Base-by-base conservation (phyloP, 2,888 invertebrate species). In the Rhagonycha lutea region DNA sequence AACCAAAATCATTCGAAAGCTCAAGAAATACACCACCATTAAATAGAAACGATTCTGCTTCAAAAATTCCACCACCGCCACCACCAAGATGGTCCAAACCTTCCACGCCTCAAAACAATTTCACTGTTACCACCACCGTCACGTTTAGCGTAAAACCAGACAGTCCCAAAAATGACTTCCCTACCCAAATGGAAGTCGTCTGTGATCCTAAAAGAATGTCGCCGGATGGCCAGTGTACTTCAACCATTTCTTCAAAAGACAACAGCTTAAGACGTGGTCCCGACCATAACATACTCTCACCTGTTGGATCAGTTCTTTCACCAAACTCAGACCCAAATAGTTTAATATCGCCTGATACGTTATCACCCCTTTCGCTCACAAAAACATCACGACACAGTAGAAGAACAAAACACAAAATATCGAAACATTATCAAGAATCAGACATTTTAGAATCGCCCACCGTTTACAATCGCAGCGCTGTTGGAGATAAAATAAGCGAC, bases 401-500 rank as follows among this genome's bases (percentile, higher is more conserved):
- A 85, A 89, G 90, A 63, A 79, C 82, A 86, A 90, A 90, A 83
- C 90, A 92, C 83, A 93, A 93, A 88, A 89, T 92, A 85, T 92
- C 93, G 82, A 92, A 90, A 84, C 93, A 94, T 87, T 94, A 94
- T 86, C 93, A 93, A 89, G 92, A 92, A 89, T 95, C 95, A 14
- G 95, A 96, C 85, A 95, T 96, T 78, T 89, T 96, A 80, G 96
- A 96, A 87, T 95, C 95, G 72, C 94, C 94, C 32, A 93, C 93
- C 78, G 90, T 93, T 70, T 96, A 96, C 85, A 96, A 95, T 85
- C 91, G 95, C 82, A 96, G 96, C 87, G 94, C 95, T 1, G 90
- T 97, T 32, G 94, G 95, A 78, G 98, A 98, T 86, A 97, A 97
- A 89, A 94, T 95, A 67, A 97, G 97, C 83, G 98, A 98, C 88